Percentiles rank a stretch among this genome's conserved stretches.
Conservation (phyloP, 1,140 invertebrate species). For the Lepidostoma basale region DNA sequence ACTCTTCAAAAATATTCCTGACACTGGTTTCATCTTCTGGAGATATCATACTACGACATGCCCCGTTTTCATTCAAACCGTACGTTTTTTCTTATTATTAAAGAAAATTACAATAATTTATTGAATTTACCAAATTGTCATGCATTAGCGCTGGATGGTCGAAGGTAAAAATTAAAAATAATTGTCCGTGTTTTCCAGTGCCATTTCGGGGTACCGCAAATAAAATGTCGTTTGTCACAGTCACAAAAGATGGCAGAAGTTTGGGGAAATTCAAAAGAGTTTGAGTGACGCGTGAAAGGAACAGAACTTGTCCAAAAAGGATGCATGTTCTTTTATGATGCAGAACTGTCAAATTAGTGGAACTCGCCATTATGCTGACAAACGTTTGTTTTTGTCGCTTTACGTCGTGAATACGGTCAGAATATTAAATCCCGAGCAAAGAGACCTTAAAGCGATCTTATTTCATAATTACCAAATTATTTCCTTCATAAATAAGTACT, state of each 20-base stretch:
- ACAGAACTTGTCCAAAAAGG: not conserved
- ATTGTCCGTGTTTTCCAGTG: not conserved
- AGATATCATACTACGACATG: too few species aligned
- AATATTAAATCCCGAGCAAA: constrained; percentile 18
- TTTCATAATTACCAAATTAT: too few species aligned
- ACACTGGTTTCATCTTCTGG: too few species aligned
- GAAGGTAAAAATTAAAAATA: not conserved
- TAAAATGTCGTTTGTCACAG: not conserved
- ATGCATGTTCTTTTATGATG: constrained; percentile 22
- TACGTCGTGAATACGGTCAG: not conserved
- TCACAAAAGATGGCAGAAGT: constrained; percentile 13
- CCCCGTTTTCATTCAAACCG: too few species aligned
- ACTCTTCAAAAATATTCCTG: too few species aligned
- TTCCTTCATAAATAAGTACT: too few species aligned
- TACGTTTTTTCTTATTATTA: too few species aligned
- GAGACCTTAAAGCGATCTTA: too few species aligned
- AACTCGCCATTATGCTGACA: not conserved
- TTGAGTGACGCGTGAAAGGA: constrained; percentile 14
- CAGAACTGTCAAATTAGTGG: constrained; percentile 23
- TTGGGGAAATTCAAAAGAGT: constrained; percentile 8
- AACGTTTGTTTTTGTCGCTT: not conserved
- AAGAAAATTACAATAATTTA: too few species aligned
- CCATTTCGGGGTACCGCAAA: constrained; percentile 7
- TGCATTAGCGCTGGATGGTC: too few species aligned
- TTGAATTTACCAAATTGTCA: too few species aligned